These are phyloP conservation scores for Hydropsyche betteni DNA, from an alignment of 2,888 invertebrate species.

Conservation along the genomic window DNA sequence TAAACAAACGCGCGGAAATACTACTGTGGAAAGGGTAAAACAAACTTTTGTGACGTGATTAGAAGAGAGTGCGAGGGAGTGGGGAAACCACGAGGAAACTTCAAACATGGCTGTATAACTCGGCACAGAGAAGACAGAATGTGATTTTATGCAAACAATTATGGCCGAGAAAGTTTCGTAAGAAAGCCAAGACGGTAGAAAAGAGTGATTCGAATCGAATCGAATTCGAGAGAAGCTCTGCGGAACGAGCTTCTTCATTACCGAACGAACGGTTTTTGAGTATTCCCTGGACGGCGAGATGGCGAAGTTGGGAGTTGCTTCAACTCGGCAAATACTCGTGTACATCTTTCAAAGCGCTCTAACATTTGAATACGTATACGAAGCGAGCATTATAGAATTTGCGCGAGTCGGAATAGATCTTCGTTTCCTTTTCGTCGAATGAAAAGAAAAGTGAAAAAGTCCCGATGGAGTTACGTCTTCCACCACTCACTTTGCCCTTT, in stretches of 20 bases:
- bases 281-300: slow-evolving; percentile 24
- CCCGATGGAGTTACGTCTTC: slow-evolving; percentile 28
- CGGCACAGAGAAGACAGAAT: slow-evolving; percentile 43
- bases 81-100: slow-evolving; percentile 32
- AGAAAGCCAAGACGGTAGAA: slow-evolving; percentile 27
- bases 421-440: slow-evolving; percentile 19
- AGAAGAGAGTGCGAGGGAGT: slow-evolving; percentile 20
- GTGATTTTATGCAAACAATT: slow-evolving; percentile 44
- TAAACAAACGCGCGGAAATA: slow-evolving; percentile 15
- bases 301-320: slow-evolving; percentile 28
- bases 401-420: slow-evolving; percentile 27
- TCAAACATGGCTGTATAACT: slow-evolving; percentile 42
- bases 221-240: slow-evolving; percentile 5
- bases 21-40: slow-evolving; percentile 11
- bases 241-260: slow-evolving; percentile 24
- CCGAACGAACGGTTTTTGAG: slow-evolving; percentile 35
- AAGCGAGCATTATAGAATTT: slow-evolving; percentile 1
- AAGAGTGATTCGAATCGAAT: slow-evolving; percentile 31
- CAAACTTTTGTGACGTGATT: slow-evolving; percentile 27
- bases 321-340: slow-evolving; percentile 18
- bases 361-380: not conserved
- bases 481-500: slow-evolving; percentile 3
- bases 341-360: slow-evolving; percentile 15
- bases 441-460: slow-evolving; percentile 25
- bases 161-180: slow-evolving; percentile 21